A percentile compares a stretch with the other conserved stretches of the same genome.
Conservation (phyloP, 2,113 vertebrate species). For the crab-eating macaque (Macaca fascicularis) region DNA sequence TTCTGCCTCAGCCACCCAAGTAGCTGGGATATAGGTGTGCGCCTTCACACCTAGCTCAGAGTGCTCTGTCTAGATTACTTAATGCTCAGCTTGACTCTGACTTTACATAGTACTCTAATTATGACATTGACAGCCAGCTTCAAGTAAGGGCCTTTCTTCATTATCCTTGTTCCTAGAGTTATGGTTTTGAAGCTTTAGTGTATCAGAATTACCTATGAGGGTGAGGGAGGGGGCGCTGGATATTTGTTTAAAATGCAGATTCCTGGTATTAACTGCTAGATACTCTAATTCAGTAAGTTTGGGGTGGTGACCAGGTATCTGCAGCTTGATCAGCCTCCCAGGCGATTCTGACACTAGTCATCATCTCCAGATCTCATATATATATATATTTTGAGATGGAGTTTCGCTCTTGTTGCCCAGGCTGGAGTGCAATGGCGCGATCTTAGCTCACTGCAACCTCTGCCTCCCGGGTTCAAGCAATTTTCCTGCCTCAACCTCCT, state of each 20-base stretch:
- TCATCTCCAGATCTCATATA: neutral
- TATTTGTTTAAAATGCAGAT: constrained; percentile 16
- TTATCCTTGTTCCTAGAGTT: neutral
- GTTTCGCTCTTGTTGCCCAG: too few relatives aligned
- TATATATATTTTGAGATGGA: too few relatives aligned
- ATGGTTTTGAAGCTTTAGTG: constrained; percentile 20
- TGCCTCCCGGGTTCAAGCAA: too few relatives aligned
- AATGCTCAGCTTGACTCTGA: neutral
- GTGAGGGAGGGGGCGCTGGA: neutral
- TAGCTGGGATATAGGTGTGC: neutral
- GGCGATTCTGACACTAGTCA: neutral
- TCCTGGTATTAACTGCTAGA: neutral
- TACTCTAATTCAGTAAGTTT: neutral
- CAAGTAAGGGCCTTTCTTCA: neutral
- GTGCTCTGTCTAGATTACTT: neutral
- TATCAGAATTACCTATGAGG: neutral
- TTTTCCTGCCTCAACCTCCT: too few relatives aligned
- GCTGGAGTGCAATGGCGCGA: too few relatives aligned
- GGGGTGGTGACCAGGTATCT: neutral
- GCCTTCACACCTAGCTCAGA: neutral
- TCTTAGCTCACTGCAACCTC: too few relatives aligned
- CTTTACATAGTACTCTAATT: neutral
- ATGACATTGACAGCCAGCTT: neutral
- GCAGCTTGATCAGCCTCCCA: neutral
- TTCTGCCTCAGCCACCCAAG: neutral